Percentiles rank a stretch among this genome's conserved stretches.
Evolutionary conservation across 2,888 invertebrate genomes (phyloP).

Genomic region (Galerucella calmariensis): DNA sequence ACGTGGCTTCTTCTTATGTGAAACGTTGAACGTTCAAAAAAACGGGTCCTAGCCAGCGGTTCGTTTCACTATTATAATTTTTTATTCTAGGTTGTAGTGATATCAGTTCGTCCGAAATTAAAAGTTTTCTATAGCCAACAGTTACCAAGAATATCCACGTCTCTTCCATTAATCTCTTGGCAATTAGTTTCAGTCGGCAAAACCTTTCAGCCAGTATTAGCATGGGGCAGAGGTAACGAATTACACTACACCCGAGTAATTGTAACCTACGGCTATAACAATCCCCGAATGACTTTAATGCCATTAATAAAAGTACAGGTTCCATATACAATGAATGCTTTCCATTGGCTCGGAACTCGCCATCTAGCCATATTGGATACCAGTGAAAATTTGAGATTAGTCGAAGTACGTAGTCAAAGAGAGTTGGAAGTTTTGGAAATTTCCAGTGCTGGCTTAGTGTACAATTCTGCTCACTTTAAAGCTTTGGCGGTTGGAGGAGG

Average conservation of each 20-base stretch:
- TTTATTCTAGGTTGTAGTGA: conserved; percentile 74
- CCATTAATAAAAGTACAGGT: conserved; percentile 78
- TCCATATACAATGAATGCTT: conserved; percentile 77
- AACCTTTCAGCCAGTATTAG: conserved; percentile 81
- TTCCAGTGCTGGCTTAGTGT: conserved; percentile 83
- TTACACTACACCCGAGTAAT: conserved; percentile 86
- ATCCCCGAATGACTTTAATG: conserved; percentile 68
- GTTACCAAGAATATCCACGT: conserved; percentile 76
- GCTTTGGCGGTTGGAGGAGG: conserved; percentile 96
- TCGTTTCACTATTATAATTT: conserved; percentile 5
- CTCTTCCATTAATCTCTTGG: conserved; percentile 93
- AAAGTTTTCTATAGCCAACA: conserved; percentile 83
- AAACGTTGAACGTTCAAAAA: no score
- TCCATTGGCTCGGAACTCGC: conserved; percentile 85
- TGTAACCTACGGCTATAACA: conserved; percentile 66
- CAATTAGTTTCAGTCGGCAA: conserved; percentile 88
- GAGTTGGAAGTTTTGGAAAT: conserved; percentile 87
- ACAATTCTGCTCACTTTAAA: conserved; percentile 88
- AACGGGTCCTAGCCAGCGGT: neutral
- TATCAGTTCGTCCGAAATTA: conserved; percentile 80
- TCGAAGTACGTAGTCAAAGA: conserved; percentile 90
- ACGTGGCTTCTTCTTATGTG: no score
- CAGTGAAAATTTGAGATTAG: conserved; percentile 84
- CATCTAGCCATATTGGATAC: conserved; percentile 88
- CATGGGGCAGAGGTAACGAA: conserved; percentile 86